Evolutionary conservation across 2,113 vertebrate species (phyloP).

Genomic region (Aplodontia rufa): DNA sequence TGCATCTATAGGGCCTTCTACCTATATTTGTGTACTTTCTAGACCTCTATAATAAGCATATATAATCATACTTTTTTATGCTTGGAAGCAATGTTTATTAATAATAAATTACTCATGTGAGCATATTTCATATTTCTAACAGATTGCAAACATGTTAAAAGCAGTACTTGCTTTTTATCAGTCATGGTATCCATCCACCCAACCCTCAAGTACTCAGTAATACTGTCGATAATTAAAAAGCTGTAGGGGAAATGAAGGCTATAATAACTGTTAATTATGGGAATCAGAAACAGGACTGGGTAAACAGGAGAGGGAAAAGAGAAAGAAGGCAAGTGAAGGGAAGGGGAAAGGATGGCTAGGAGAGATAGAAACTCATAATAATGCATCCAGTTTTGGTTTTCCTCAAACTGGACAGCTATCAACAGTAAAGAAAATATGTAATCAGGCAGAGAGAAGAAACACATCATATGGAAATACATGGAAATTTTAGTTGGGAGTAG

Average conservation of each 20-base stretch:
- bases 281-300: background rate
- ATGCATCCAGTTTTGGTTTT: background rate
- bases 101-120: background rate
- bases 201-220: background rate
- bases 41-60: background rate
- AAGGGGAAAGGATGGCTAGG: background rate
- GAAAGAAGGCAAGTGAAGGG: background rate
- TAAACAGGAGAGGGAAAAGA: background rate
- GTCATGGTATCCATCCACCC: background rate
- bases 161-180: background rate
- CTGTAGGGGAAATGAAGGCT: background rate
- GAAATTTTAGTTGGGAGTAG: background rate
- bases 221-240: background rate
- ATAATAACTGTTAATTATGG: background rate
- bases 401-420: background rate
- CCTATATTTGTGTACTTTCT: background rate
- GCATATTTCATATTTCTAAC: background rate
- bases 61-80: background rate
- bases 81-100: background rate
- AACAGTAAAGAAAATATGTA: background rate
- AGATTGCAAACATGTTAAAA: background rate
- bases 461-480: background rate
- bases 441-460: background rate
- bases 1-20: background rate
- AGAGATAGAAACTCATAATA: background rate